These are phyloP conservation scores for Crotalus adamanteus DNA, from an alignment of 2,797 vertebrate species.

Conservation along the genomic window DNA sequence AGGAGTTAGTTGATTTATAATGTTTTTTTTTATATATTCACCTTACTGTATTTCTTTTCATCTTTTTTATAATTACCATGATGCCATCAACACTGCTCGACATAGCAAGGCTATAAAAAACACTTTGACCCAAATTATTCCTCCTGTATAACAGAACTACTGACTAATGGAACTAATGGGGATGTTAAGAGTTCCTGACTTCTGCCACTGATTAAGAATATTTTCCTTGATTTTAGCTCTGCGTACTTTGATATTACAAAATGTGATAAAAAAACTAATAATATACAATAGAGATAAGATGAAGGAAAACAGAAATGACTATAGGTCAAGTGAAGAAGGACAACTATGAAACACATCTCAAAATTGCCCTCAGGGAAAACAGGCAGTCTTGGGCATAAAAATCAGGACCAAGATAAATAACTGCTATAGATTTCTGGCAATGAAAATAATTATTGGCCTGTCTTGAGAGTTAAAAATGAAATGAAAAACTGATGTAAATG, in stretches of 20 bases:
- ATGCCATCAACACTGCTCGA: background rate
- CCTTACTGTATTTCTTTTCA: background rate
- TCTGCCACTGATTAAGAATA: constrained; percentile 2
- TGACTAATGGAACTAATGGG: background rate
- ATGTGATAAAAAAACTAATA: background rate
- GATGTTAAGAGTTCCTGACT: constrained; percentile 8
- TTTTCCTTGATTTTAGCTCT: background rate
- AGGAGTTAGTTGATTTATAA: background rate
- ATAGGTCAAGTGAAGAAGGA: constrained; percentile 8
- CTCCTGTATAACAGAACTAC: background rate
- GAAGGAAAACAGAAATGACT: constrained; percentile 3
- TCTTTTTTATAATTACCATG: background rate
- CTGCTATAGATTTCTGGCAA: background rate
- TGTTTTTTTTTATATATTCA: background rate
- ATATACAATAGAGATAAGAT: background rate
- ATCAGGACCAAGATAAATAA: background rate
- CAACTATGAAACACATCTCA: constrained; percentile 9
- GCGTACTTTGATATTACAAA: background rate
- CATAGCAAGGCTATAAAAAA: background rate
- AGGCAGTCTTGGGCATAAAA: background rate
- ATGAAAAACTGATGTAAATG: constrained; percentile 12
- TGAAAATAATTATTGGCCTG: constrained; percentile 12
- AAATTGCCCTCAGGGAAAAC: constrained; percentile 10
- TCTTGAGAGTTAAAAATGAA: constrained; percentile 31
- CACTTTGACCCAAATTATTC: background rate